phyloP scores from a whole-genome alignment of 2,888 invertebrate species.

The Lepidochrysops patricia region DNA sequence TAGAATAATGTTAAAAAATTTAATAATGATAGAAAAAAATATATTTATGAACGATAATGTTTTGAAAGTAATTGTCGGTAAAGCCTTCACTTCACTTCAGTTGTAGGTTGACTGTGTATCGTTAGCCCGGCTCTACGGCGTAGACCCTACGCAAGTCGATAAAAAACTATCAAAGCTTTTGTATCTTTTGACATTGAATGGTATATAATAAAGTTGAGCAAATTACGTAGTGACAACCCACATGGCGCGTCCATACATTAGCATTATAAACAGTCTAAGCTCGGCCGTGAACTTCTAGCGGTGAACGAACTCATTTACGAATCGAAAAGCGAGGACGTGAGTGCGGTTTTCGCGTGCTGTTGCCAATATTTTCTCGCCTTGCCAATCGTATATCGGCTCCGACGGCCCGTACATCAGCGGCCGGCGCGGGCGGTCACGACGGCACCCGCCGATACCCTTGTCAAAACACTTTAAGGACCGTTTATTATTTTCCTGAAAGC shows the following conservation, averaged over 20 bases:
- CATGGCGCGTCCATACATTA: slow-evolving; percentile 49
- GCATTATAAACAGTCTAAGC: slow-evolving; percentile 38
- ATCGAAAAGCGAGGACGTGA: slow-evolving; percentile 60
- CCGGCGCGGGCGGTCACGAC: slow-evolving; percentile 35
- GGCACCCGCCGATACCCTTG: slow-evolving; percentile 24
- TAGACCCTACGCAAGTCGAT: neutral
- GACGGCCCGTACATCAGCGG: slow-evolving; percentile 38
- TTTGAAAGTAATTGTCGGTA: no score
- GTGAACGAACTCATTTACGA: slow-evolving; percentile 69
- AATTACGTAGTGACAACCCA: slow-evolving; percentile 33
- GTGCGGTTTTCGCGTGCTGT: slow-evolving; percentile 34
- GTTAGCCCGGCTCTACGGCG: no score
- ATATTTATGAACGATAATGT: neutral
- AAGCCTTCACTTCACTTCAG: neutral
- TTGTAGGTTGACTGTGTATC: no score
- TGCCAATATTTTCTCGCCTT: slow-evolving; percentile 41
- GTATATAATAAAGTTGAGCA: slow-evolving; percentile 25
- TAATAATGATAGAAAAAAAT: neutral
- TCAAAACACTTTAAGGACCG: slow-evolving; percentile 20
- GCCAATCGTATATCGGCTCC: slow-evolving; percentile 40
- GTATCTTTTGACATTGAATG: neutral
- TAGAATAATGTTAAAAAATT: neutral
- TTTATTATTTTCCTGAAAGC: slow-evolving; percentile 7
- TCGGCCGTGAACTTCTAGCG: slow-evolving; percentile 51
- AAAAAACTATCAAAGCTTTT: neutral